Evolutionary conservation across 2,113 vertebrate genomes (phyloP), one percentile per base, ranked within the genome.

Genomic region (Phylloscopus trochiloides): DNA sequence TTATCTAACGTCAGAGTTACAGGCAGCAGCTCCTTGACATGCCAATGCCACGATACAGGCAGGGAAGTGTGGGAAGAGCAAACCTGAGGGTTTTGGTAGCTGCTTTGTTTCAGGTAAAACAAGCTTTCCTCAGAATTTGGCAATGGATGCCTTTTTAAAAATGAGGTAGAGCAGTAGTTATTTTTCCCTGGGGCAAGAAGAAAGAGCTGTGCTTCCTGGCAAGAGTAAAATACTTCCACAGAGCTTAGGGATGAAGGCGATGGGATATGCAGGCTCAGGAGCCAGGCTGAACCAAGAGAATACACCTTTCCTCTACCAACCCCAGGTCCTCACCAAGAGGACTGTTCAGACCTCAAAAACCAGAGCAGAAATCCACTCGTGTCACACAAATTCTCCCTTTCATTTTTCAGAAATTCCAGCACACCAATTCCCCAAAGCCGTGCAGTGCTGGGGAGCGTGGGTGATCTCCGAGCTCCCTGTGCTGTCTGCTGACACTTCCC

Each of bases 51-150:
- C 29, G 9, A 36, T 31, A 18, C 47, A 43, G 24, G 24, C 40
- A 21, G 28, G 51, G 29, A 32, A 83, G 70, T 50, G 78, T 75
- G 77, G 87, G 85, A 94, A 93, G 85, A 88, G n/a, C 73, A 91
- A 92, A 94, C 34, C 71, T 43, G 54, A 70, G 54, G 58, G 9
- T 50, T 88, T 51, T 40, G 38, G 59, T 70, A 54, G 71, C 67
- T 88, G 52, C 25, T 91, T 73, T 58, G 59, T 66, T 87, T 83
- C 78, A 92, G 86, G 92, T 93, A 68, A 90, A 89, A 87, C 3
- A 0, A 96, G 72, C 54, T 93, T 88, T 79, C 59, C 75, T 63
- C 90, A 22, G 47, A 83, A 83, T 88, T 6, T 88, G 92, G 87
- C 83, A 95, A 73, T 3, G 47, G 50, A 12, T 77, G 24, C 55